Evolutionary conservation across 92 coral and sea anemone species (phyloP), one percentile per base, ranked within the genome.

Genomic region (Phymanthus crucifer): DNA sequence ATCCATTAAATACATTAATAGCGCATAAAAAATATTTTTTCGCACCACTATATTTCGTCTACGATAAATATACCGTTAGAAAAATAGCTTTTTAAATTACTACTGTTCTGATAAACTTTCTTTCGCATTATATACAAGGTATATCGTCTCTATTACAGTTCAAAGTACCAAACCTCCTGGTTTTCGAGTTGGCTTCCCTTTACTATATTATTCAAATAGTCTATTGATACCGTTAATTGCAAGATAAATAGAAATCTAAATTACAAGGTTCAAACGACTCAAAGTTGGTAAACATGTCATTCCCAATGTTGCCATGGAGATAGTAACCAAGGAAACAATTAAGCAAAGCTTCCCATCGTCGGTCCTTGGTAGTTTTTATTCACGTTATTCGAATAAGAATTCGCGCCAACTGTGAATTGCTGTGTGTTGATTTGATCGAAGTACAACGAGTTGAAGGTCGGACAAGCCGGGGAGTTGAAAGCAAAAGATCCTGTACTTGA

Each of bases 321-420:
- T 43, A 32, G 35, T 64, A 6, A 23, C 34, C 37, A 33, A 45
- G 74, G 31, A 69, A 33, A 40, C 21, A 11, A 5, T 68, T 47
- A 89, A 33, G 87, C 92, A 81, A 75, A 89, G 78, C 89, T 89
- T 3, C 92, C 92, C 92, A 89, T 89, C 0, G 92, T 85, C 14
- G 92, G 80, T 70, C 89, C 76, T 48, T 85, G 92, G 50, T 56
- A 82, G 67, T 48, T 73, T 36, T 79, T 73, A 34, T 74, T 81
- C 32, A 72, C 9, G 65, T 74, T 43, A 52, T 65, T 71, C 24
- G 79, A 37, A 56, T 70, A 54, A 70, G 71, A 61, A 74, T 58
- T 82, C 17, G 80, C 86, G 19, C 50, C 67, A 24, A 40, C 37
- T 74, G 57, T 72, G 57, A 35, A 64, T 40, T 73, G 80, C 45